Evolutionary conservation across 2,888 invertebrate species (phyloP).

Genomic region (Drosophila longiperda): DNA sequence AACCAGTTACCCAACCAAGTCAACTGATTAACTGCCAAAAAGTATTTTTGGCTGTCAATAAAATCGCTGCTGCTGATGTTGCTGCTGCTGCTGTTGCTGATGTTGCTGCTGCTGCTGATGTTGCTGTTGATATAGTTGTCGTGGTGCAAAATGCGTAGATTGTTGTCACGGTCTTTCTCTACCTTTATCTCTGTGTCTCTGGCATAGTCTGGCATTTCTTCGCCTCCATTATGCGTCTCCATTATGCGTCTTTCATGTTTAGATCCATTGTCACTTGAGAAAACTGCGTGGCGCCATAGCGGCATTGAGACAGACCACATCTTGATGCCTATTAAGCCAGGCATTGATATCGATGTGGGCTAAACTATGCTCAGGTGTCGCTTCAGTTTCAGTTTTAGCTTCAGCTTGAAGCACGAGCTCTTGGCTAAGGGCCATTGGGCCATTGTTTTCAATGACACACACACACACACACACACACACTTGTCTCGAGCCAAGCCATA

Average conservation of each 20-base stretch:
- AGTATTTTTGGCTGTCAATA: slow-evolving; percentile 27
- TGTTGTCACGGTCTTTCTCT: slow-evolving; percentile 63
- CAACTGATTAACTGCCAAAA: slow-evolving; percentile 48
- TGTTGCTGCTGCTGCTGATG: not conserved
- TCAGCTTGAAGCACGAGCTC: slow-evolving; percentile 46
- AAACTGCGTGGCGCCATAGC: slow-evolving; percentile 72
- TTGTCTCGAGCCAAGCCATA: slow-evolving; percentile 42
- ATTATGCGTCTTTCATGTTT: slow-evolving; percentile 54
- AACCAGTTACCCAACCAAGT: slow-evolving; percentile 68
- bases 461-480: slow-evolving; percentile 3
- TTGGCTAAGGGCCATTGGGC: slow-evolving; percentile 51
- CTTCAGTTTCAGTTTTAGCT: slow-evolving; percentile 20
- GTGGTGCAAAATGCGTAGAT: slow-evolving; percentile 42
- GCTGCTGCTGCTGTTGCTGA: slow-evolving; percentile 17
- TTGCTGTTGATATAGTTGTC: slow-evolving; percentile 20
- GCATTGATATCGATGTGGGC: slow-evolving; percentile 57
- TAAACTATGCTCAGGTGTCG: slow-evolving; percentile 69
- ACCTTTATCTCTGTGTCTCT: not conserved
- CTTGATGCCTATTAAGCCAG: slow-evolving; percentile 8
- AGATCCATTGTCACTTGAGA: slow-evolving; percentile 70
- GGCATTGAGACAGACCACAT: slow-evolving; percentile 60
- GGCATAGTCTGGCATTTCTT: slow-evolving; percentile 13
- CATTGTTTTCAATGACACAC: slow-evolving; percentile 64
- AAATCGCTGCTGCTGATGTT: slow-evolving; percentile 8
- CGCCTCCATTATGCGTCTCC: slow-evolving; percentile 50